Conservation (phyloP, 1,140 invertebrate genomes). For the Condylostylus longicornis region DNA sequence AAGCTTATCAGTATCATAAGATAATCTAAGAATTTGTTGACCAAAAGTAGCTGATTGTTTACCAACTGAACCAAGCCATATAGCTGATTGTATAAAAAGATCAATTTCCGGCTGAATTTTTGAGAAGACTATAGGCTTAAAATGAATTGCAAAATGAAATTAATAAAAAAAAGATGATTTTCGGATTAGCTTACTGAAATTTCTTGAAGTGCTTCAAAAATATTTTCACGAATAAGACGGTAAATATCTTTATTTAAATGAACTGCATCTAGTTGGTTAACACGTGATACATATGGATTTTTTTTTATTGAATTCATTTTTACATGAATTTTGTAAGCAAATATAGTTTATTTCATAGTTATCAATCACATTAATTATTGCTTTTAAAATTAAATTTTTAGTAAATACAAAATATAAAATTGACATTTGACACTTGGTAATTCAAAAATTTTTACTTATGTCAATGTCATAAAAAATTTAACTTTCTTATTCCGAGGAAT, state of each 20-base stretch:
- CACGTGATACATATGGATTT: too few relatives aligned
- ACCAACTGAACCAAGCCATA: slow-evolving; percentile 41
- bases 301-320: too few relatives aligned
- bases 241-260: slow-evolving; percentile 39
- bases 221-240: slow-evolving; percentile 37
- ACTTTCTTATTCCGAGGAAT: too few relatives aligned
- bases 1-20: slow-evolving; percentile 37
- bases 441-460: too few relatives aligned
- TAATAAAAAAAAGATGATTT: not conserved
- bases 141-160: slow-evolving; percentile 7
- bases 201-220: slow-evolving; percentile 36
- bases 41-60: slow-evolving; percentile 41
- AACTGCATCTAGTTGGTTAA: slow-evolving; percentile 38
- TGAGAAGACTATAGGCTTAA: slow-evolving; percentile 37
- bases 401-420: too few relatives aligned
- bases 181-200: slow-evolving; percentile 33
- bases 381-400: too few relatives aligned
- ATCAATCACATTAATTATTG: too few relatives aligned
- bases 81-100: slow-evolving; percentile 37
- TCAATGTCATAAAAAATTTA: too few relatives aligned
- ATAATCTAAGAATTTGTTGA: slow-evolving; percentile 42
- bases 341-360: too few relatives aligned
- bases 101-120: slow-evolving; percentile 42
- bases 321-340: too few relatives aligned
- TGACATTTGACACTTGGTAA: too few relatives aligned